Conservation (phyloP, 2,113 vertebrate species). For the Chiloscyllium plagiosum region DNA sequence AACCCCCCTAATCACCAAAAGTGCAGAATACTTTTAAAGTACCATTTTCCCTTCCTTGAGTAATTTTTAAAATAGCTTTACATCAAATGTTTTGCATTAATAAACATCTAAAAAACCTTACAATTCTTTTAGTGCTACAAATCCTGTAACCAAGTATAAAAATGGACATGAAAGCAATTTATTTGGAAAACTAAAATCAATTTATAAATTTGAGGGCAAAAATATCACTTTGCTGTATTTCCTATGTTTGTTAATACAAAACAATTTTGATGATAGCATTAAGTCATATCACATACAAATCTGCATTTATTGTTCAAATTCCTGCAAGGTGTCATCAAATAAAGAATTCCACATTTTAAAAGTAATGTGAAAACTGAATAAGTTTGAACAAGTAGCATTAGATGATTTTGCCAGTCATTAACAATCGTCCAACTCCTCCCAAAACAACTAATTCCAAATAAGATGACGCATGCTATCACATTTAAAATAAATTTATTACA, state of each 20-base stretch:
- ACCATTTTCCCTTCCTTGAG: neutral
- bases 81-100: neutral
- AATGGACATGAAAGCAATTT: constrained; percentile 13
- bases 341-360: neutral
- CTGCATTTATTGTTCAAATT: constrained; percentile 31
- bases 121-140: neutral
- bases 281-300: neutral
- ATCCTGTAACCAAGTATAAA: neutral
- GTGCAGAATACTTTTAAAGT: neutral
- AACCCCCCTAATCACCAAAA: constrained; percentile 19
- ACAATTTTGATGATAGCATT: neutral
- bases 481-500: constrained; percentile 3
- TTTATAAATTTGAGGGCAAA: neutral
- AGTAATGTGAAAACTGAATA: too few relatives aligned
- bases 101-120: neutral
- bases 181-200: neutral
- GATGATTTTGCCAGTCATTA: neutral
- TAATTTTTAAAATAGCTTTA: neutral
- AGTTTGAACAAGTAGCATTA: neutral
- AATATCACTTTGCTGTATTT: constrained; percentile 14
- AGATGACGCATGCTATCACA: neutral
- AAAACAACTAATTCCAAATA: neutral
- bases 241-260: neutral
- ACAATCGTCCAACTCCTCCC: neutral
- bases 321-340: neutral